Percentiles rank a stretch among this genome's conserved stretches.
Conservation (phyloP, 2,113 vertebrate genomes). For the Symphodus melops region DNA sequence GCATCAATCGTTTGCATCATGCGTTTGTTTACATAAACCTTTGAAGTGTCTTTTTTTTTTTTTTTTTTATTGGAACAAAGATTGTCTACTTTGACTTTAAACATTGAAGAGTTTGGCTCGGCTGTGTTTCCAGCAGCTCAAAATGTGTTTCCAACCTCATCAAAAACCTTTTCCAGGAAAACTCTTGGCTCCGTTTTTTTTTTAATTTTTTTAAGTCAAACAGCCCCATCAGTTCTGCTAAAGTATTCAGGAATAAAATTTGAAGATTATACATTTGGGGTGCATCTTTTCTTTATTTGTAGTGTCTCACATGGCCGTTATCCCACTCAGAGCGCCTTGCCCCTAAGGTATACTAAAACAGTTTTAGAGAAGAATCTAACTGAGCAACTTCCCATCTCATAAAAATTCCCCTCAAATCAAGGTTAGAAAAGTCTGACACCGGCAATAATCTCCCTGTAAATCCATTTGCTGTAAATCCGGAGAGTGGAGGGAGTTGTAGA, state of each 20-base stretch:
- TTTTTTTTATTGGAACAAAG: constrained; percentile 1
- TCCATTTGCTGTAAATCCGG: constrained; percentile 82
- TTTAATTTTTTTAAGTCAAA: too few relatives aligned
- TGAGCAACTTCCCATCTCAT: constrained; percentile 28
- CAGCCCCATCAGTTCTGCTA: too few relatives aligned
- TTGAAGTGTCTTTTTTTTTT: neutral
- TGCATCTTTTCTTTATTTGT: neutral
- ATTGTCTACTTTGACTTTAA: neutral
- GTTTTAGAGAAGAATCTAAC: constrained; percentile 9
- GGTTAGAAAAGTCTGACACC: constrained; percentile 66
- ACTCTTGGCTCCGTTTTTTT: too few relatives aligned
- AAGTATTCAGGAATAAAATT: too few relatives aligned
- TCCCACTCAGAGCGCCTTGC: neutral
- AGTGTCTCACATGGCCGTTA: neutral
- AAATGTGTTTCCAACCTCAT: too few relatives aligned
- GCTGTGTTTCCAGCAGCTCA: too few relatives aligned
- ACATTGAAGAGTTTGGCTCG: too few relatives aligned
- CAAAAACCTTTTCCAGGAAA: too few relatives aligned
- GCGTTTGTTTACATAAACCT: neutral
- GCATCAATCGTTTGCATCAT: neutral
- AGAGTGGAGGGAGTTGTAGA: constrained; percentile 62
- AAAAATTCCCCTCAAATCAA: constrained; percentile 67
- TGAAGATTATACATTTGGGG: too few relatives aligned
- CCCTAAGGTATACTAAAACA: neutral
- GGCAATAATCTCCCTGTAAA: constrained; percentile 81